Evolutionary conservation across 2,888 invertebrate genomes (phyloP).

Genomic region (Tolmerus cingulatus): DNA sequence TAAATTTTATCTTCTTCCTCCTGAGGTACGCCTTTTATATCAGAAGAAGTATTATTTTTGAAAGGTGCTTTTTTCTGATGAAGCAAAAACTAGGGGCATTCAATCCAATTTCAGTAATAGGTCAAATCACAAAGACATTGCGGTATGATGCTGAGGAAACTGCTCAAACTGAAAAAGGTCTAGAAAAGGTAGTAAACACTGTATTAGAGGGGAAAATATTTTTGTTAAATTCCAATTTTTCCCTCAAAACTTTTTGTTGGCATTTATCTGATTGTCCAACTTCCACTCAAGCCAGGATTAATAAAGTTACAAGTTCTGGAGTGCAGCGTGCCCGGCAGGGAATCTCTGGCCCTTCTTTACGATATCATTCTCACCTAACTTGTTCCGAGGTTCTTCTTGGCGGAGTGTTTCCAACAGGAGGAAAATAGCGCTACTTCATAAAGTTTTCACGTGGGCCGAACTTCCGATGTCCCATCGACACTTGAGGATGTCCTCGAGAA

Average conservation of each 20-base stretch:
- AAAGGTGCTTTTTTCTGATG: neutral
- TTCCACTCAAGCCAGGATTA: neutral
- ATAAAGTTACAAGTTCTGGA: neutral
- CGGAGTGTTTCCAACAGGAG: neutral
- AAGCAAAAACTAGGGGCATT: neutral
- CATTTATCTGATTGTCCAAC: neutral
- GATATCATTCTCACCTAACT: neutral
- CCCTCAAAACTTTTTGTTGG: neutral
- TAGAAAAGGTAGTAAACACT: neutral
- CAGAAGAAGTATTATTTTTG: neutral
- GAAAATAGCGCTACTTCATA: neutral
- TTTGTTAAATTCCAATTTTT: neutral
- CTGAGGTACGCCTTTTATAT: neutral
- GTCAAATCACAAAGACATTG: neutral
- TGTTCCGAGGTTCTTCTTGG: neutral
- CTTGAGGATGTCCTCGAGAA: neutral
- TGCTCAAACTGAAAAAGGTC: neutral
- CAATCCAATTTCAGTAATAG: neutral
- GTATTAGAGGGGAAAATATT: neutral
- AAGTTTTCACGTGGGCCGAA: neutral
- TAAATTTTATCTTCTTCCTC: neutral
- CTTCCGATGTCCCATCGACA: neutral
- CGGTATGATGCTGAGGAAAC: neutral
- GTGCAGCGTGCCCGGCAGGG: neutral
- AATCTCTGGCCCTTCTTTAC: neutral